Evolutionary conservation across 2,888 invertebrate species (phyloP).

Genomic region (Bellardia bayeri): DNA sequence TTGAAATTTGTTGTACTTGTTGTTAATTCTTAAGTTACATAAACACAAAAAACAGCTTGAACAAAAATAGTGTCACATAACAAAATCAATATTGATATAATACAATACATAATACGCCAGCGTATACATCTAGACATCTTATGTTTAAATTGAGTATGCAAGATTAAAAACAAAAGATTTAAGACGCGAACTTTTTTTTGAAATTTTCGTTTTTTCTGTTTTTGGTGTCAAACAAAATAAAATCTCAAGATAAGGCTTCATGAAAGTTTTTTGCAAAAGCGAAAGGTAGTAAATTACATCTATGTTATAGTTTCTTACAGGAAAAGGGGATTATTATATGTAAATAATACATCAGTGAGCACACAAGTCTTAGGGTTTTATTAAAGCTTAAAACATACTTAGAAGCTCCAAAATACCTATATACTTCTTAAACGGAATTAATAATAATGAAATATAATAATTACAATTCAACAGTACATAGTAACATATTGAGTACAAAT

Average conservation of each 20-base stretch:
- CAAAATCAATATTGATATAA: constrained; percentile 63
- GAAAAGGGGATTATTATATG: too few relatives aligned
- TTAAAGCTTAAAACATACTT: too few relatives aligned
- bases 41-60: constrained; percentile 23
- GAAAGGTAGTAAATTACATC: constrained; percentile 6
- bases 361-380: too few relatives aligned
- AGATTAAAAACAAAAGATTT: constrained; percentile 64
- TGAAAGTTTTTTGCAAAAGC: constrained; percentile 30
- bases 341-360: too few relatives aligned
- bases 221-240: constrained; percentile 33
- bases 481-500: too few relatives aligned
- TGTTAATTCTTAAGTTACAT: constrained; percentile 66
- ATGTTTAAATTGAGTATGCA: constrained; percentile 28
- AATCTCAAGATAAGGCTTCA: constrained; percentile 46
- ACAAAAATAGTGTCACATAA: constrained; percentile 63
- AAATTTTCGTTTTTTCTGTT: neutral
- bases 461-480: too few relatives aligned
- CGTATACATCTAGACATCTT: constrained; percentile 27
- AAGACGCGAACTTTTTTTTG: constrained; percentile 55
- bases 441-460: too few relatives aligned
- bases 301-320: neutral
- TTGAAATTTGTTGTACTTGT: constrained; percentile 56
- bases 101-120: neutral
- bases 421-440: too few relatives aligned
- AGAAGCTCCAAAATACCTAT: too few relatives aligned